These are phyloP conservation scores for Periplaneta americana DNA, from an alignment of 1,140 invertebrate species.

Conservation along the genomic window DNA sequence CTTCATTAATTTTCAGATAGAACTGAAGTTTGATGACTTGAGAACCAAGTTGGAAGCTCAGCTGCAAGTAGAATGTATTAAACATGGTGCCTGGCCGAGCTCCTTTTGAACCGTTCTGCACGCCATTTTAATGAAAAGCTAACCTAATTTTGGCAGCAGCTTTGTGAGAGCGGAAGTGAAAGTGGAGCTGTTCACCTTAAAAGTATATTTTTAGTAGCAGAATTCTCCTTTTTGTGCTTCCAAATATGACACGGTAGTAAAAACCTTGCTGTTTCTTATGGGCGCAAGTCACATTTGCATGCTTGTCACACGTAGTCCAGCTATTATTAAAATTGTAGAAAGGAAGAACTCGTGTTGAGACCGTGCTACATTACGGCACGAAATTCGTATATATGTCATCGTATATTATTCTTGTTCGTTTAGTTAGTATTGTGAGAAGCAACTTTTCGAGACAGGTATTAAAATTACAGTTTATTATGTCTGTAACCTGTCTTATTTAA, in stretches of 20 bases:
- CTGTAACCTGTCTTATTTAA: no score
- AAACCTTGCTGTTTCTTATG: no score
- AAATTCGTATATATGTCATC: no score
- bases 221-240: not conserved
- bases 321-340: no score
- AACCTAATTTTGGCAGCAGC: not conserved
- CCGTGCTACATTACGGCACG: no score
- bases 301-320: no score
- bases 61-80: not conserved
- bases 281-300: no score
- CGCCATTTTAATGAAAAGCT: not conserved
- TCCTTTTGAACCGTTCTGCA: not conserved
- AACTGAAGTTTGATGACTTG: not conserved
- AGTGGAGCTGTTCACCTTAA: not conserved
- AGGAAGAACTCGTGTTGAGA: no score
- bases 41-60: not conserved
- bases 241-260: not conserved
- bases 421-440: no score
- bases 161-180: not conserved
- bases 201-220: not conserved
- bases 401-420: no score
- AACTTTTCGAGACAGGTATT: no score
- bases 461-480: no score
- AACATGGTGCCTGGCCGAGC: not conserved
- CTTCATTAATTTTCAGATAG: not conserved